Conservation (phyloP, 2,797 vertebrate genomes). For the Iguana delicatissima region DNA sequence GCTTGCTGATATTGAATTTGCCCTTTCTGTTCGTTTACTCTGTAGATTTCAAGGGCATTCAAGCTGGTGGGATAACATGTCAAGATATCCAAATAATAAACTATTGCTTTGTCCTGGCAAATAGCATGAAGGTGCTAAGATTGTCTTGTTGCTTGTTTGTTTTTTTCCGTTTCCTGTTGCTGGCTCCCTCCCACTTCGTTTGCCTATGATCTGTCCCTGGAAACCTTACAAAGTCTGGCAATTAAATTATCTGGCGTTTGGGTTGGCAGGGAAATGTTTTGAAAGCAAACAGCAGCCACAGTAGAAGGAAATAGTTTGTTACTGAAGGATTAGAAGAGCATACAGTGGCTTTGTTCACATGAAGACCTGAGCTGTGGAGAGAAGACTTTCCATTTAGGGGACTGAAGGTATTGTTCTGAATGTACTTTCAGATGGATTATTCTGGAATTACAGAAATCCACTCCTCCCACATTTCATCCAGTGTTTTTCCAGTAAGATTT, state of each 20-base stretch:
- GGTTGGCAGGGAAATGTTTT: background rate
- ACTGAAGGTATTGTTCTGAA: background rate
- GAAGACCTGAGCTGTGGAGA: background rate
- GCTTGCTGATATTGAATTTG: background rate
- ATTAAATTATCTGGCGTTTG: conserved; percentile 19
- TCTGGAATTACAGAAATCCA: background rate
- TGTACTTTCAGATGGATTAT: too few relatives aligned
- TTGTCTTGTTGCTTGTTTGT: background rate
- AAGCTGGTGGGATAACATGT: background rate
- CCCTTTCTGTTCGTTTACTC: background rate
- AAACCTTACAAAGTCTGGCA: conserved; percentile 1
- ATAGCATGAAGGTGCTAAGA: background rate
- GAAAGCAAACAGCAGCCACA: background rate
- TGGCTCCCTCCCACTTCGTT: background rate
- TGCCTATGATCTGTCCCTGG: background rate
- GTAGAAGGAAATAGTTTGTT: background rate
- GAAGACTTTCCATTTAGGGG: background rate
- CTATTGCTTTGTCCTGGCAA: background rate
- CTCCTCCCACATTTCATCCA: background rate
- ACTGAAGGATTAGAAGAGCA: background rate
- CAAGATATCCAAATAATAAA: background rate
- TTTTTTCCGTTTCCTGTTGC: background rate
- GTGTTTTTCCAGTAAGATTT: background rate
- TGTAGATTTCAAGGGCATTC: rapidly evolving
- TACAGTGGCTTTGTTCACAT: background rate